A percentile compares a stretch with the other conserved stretches of the same genome.
phyloP scores from a whole-genome alignment of 2,797 vertebrate genomes.

The Gallirallus australis region DNA sequence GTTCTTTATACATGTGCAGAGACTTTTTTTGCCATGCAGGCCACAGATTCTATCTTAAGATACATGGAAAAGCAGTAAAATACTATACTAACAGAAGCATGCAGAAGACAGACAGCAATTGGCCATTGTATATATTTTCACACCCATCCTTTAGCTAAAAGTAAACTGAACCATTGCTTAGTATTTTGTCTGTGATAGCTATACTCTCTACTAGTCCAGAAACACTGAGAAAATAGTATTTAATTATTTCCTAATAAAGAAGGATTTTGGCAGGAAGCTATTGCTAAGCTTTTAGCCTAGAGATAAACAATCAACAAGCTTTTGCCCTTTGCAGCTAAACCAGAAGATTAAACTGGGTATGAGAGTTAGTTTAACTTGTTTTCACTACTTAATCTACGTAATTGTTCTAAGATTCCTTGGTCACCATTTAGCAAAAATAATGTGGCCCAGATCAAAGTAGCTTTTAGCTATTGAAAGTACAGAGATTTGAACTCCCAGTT shows the following conservation, averaged over 20 bases:
- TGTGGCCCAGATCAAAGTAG: neutral
- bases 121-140: neutral
- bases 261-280: slow-evolving; percentile 14
- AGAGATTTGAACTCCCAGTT: neutral
- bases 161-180: neutral
- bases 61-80: neutral
- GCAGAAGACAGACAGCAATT: neutral
- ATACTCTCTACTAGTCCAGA: neutral
- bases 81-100: neutral
- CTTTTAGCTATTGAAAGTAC: neutral
- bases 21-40: neutral
- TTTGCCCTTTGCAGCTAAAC: slow-evolving; percentile 24
- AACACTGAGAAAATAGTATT: neutral
- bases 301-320: neutral
- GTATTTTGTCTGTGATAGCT: neutral
- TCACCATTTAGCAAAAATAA: neutral
- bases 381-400: neutral
- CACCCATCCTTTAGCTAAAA: neutral
- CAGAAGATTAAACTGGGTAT: neutral
- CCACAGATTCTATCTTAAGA: neutral
- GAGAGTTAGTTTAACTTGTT: neutral
- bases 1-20: neutral
- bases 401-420: neutral
- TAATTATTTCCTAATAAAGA: neutral
- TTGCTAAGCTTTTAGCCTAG: neutral